Conservation (phyloP, 2,113 vertebrate species). For the Bungarus multicinctus region DNA sequence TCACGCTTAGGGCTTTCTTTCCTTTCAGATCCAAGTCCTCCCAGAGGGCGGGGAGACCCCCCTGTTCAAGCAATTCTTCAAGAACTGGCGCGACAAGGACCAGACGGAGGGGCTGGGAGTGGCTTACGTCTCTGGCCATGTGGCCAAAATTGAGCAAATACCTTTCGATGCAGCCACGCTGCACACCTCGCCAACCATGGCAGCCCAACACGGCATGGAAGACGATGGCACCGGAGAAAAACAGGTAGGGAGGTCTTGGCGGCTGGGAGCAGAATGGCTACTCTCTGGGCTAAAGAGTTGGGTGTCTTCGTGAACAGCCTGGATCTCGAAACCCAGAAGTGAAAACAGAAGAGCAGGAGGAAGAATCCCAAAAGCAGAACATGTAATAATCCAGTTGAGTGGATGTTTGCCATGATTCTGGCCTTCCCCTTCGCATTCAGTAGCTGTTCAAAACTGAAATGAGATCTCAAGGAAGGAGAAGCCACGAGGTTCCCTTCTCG, state of each 20-base stretch:
- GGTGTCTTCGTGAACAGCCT: too few species aligned
- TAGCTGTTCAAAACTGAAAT: not conserved
- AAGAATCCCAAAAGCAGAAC: not conserved
- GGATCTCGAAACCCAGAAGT: not conserved
- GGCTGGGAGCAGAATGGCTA: too few species aligned
- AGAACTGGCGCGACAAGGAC: constrained; percentile 92
- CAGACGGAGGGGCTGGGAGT: constrained; percentile 88
- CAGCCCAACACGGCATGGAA: constrained; percentile 95
- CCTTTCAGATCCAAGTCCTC: constrained; percentile 82
- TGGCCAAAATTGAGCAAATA: constrained; percentile 91
- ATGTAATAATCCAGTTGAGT: not conserved
- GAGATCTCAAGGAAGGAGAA: not conserved
- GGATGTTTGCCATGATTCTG: not conserved
- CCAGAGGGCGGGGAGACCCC: constrained; percentile 94
- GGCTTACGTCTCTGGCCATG: constrained; percentile 85
- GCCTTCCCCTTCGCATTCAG: not conserved
- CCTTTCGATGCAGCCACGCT: constrained; percentile 85
- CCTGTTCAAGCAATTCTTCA: constrained; percentile 98
- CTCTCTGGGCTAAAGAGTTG: not conserved
- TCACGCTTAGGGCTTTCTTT: not conserved
- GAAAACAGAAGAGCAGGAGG: not conserved
- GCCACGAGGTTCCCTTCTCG: not conserved
- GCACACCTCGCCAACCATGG: constrained; percentile 89
- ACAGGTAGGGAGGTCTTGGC: constrained; percentile 62
- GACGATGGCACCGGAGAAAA: constrained; percentile 88